Percentiles rank a stretch among this genome's conserved stretches.
Evolutionary conservation across 2,113 vertebrate genomes (phyloP).

Genomic region (Carassius auratus): DNA sequence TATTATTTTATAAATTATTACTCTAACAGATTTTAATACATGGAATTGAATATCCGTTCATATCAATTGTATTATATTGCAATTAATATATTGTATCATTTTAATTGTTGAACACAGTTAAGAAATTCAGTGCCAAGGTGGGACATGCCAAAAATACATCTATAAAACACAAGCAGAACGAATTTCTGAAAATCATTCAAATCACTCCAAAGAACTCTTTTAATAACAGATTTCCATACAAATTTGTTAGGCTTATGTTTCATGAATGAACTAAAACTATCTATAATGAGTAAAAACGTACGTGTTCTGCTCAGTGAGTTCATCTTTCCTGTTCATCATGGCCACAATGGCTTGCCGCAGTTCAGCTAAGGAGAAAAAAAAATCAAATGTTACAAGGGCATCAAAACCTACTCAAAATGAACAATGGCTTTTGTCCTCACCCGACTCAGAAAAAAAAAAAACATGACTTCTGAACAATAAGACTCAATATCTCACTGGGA

Average conservation of each 20-base stretch:
- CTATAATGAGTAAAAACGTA: constrained; percentile 65
- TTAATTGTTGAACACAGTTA: no score
- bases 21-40: no score
- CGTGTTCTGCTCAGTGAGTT: constrained; percentile 92
- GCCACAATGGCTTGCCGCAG: constrained; percentile 94
- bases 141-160: no score
- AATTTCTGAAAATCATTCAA: no score
- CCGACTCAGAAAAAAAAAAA: background rate
- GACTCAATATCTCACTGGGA: constrained; percentile 32
- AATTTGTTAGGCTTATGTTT: background rate
- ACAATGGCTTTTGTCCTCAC: constrained; percentile 10
- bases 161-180: no score
- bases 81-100: no score
- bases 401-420: constrained; percentile 24
- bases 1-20: no score
- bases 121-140: no score
- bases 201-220: no score
- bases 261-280: background rate
- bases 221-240: background rate
- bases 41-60: no score
- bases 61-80: no score
- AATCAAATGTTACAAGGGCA: constrained; percentile 25
- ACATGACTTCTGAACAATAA: constrained; percentile 35
- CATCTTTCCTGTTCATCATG: constrained; percentile 98
- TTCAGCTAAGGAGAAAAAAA: constrained; percentile 77